Evolutionary conservation across 1,140 invertebrate genomes (phyloP).

Genomic region (Megalopta genalis): DNA sequence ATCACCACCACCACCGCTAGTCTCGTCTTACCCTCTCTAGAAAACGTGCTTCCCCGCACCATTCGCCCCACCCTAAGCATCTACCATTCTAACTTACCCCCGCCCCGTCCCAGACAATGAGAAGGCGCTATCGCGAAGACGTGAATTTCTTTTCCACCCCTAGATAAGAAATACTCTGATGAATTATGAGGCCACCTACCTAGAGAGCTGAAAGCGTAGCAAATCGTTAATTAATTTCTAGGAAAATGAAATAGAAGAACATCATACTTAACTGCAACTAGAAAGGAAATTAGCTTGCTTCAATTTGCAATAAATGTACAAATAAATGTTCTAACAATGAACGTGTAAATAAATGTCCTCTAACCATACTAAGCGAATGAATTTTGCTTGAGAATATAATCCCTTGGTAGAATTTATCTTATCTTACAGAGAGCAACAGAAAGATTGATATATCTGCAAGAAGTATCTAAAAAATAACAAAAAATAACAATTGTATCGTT

Average conservation of each 20-base stretch:
- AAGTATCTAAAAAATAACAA: too few relatives aligned
- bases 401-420: too few relatives aligned
- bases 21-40: constrained; percentile 69
- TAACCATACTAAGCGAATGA: too few relatives aligned
- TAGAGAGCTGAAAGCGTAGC: neutral
- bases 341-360: too few relatives aligned
- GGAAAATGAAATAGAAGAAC: neutral
- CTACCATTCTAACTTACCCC: constrained; percentile 66
- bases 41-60: constrained; percentile 63
- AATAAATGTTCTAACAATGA: too few relatives aligned
- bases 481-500: too few relatives aligned
- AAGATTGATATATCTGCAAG: too few relatives aligned
- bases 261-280: neutral
- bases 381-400: too few relatives aligned
- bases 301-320: too few relatives aligned
- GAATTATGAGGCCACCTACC: neutral
- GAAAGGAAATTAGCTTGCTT: too few relatives aligned
- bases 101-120: constrained; percentile 53
- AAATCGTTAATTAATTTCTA: neutral
- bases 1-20: constrained; percentile 58
- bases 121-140: constrained; percentile 47
- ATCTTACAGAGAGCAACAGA: too few relatives aligned
- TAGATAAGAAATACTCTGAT: constrained; percentile 28
- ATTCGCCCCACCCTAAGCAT: constrained; percentile 60
- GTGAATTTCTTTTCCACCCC: constrained; percentile 58